Evolutionary conservation across 1,140 invertebrate genomes (phyloP).

Genomic region (Halesus radiatus): DNA sequence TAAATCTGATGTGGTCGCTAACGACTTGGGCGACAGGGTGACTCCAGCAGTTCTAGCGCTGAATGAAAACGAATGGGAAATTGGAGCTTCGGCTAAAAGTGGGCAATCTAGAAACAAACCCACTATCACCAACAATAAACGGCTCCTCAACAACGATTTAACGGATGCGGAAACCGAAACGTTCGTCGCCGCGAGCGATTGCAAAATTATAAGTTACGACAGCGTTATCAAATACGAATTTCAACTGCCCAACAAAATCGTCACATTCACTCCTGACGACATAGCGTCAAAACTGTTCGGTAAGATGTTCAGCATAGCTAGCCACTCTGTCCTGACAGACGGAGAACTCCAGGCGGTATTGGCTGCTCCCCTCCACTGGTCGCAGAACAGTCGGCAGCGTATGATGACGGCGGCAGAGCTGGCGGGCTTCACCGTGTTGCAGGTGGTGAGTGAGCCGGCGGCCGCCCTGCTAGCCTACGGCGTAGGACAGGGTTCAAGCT

Average conservation of each 20-base stretch:
- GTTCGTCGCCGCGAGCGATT: conserved; percentile 69
- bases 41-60: conserved; percentile 82
- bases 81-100: conserved; percentile 80
- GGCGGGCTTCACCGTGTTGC: conserved; percentile 80
- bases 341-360: conserved; percentile 77
- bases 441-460: conserved; percentile 78
- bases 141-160: conserved; percentile 71
- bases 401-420: conserved; percentile 75
- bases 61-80: conserved; percentile 79
- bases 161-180: conserved; percentile 68
- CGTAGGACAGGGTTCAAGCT: conserved; percentile 68
- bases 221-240: conserved; percentile 71
- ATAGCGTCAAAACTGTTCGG: conserved; percentile 75
- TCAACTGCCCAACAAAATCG: conserved; percentile 71
- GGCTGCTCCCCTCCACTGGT: conserved; percentile 79
- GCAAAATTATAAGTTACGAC: conserved; percentile 70
- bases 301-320: conserved; percentile 78
- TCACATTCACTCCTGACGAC: conserved; percentile 73
- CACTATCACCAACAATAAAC: conserved; percentile 79
- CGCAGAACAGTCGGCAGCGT: conserved; percentile 70
- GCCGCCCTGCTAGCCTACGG: conserved; percentile 77
- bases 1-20: conserved; percentile 81
- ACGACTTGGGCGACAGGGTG: conserved; percentile 84
- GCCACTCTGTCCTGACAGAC: conserved; percentile 76
- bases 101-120: conserved; percentile 76